Conservation (phyloP, 1,140 invertebrate genomes). For the Zaprionus nigranus region DNA sequence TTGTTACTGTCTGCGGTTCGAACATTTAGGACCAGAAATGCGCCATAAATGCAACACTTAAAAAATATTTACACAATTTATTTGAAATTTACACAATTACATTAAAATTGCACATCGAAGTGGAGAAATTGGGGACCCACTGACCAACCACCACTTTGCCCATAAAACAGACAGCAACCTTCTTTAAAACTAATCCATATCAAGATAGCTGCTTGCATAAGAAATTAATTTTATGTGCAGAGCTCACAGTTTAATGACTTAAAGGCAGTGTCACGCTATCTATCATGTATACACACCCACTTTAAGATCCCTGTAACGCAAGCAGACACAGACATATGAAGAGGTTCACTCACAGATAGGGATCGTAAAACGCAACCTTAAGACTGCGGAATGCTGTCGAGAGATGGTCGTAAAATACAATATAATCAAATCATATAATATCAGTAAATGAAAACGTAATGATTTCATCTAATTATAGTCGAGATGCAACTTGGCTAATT, state of each 20-base stretch:
- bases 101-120: neutral
- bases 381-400: slow-evolving; percentile 6
- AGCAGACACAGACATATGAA: neutral
- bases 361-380: slow-evolving; percentile 55
- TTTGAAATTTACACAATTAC: too few species aligned
- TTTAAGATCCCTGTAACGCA: neutral
- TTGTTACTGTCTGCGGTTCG: slow-evolving; percentile 1
- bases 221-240: slow-evolving; percentile 59
- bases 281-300: neutral
- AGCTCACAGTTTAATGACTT: slow-evolving; percentile 58
- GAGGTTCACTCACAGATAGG: slow-evolving; percentile 25
- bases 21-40: slow-evolving; percentile 36
- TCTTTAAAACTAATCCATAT: neutral
- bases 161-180: neutral
- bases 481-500: slow-evolving; percentile 67
- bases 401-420: slow-evolving; percentile 58
- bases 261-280: neutral
- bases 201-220: slow-evolving; percentile 16
- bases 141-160: neutral
- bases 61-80: slow-evolving; percentile 18
- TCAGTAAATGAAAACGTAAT: slow-evolving; percentile 76
- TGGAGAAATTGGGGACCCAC: neutral
- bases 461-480: slow-evolving; percentile 80
- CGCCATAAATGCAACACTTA: slow-evolving; percentile 57
- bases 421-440: slow-evolving; percentile 76